A percentile compares a stretch with the other conserved stretches of the same genome.
Evolutionary conservation across 2,113 vertebrate genomes (phyloP).

Genomic region (Pelobates fuscus): DNA sequence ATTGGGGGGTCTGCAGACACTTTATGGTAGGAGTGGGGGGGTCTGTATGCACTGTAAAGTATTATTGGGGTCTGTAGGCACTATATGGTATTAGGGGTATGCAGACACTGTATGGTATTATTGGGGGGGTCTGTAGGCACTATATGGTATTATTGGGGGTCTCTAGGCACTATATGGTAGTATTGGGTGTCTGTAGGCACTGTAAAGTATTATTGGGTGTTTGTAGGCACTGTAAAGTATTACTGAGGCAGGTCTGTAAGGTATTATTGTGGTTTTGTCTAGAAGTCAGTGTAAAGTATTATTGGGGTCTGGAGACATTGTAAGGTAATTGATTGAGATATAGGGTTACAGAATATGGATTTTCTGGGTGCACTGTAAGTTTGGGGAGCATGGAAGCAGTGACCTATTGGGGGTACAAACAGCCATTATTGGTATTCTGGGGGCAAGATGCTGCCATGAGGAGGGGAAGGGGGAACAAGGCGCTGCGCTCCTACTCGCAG

Average conservation of each 20-base stretch:
- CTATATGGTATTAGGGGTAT: not conserved
- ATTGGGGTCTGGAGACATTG: not conserved
- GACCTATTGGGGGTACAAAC: too few relatives aligned
- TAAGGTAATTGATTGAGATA: too few relatives aligned
- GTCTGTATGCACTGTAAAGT: not conserved
- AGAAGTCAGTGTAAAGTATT: not conserved
- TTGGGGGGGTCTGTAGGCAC: too few relatives aligned
- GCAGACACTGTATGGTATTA: not conserved
- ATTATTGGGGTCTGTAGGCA: not conserved
- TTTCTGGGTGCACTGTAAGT: not conserved
- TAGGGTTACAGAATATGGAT: too few relatives aligned
- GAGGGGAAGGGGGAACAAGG: too few relatives aligned
- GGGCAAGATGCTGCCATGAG: too few relatives aligned
- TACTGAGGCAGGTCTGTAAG: not conserved
- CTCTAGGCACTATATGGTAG: too few relatives aligned
- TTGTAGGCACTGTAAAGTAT: not conserved
- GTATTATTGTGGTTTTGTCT: too few relatives aligned
- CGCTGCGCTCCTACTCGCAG: constrained; percentile 49
- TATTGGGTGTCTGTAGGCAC: not conserved
- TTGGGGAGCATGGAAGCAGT: rapidly evolving
- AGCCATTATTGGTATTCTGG: too few relatives aligned
- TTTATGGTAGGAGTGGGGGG: not conserved
- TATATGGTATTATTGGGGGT: not conserved
- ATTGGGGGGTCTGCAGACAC: not conserved
- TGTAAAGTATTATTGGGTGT: not conserved